Conservation (phyloP, 2,888 invertebrate genomes). For the Blomia tropicalis region DNA sequence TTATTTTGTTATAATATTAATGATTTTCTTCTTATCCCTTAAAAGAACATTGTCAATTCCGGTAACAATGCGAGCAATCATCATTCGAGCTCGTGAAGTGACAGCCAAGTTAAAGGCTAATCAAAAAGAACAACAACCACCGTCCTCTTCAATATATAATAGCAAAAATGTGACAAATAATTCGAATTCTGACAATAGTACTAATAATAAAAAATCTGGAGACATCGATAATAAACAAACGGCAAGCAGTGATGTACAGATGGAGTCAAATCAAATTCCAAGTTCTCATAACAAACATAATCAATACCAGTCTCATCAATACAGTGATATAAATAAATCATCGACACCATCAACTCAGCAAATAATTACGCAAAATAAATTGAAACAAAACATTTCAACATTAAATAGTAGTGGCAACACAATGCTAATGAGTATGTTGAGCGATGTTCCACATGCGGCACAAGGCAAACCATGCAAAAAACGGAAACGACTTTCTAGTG, state of each 20-base stretch:
- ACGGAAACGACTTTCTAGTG: slow-evolving; percentile 28
- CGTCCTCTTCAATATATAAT: too few species aligned
- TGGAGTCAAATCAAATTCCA: not conserved
- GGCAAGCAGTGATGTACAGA: not conserved
- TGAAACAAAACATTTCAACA: not conserved
- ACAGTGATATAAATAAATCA: not conserved
- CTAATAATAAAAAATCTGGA: too few species aligned
- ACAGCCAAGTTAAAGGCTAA: slow-evolving; percentile 19
- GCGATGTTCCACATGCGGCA: slow-evolving; percentile 30
- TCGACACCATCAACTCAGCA: not conserved
- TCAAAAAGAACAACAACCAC: not conserved
- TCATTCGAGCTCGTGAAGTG: slow-evolving; percentile 42
- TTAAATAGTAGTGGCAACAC: slow-evolving; percentile 24
- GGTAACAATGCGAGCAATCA: slow-evolving; percentile 65
- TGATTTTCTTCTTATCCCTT: not conserved
- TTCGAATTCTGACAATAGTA: too few species aligned
- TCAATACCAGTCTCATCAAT: not conserved
- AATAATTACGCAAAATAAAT: not conserved
- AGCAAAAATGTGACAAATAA: too few species aligned
- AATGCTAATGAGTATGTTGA: slow-evolving; percentile 31
- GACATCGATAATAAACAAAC: too few species aligned
- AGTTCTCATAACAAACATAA: not conserved
- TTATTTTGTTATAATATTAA: not conserved
- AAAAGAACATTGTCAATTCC: slow-evolving; percentile 72
- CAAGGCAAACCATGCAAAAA: slow-evolving; percentile 20